Base-by-base conservation (phyloP, 2,797 vertebrate species). In the Coregonus suidteri region DNA sequence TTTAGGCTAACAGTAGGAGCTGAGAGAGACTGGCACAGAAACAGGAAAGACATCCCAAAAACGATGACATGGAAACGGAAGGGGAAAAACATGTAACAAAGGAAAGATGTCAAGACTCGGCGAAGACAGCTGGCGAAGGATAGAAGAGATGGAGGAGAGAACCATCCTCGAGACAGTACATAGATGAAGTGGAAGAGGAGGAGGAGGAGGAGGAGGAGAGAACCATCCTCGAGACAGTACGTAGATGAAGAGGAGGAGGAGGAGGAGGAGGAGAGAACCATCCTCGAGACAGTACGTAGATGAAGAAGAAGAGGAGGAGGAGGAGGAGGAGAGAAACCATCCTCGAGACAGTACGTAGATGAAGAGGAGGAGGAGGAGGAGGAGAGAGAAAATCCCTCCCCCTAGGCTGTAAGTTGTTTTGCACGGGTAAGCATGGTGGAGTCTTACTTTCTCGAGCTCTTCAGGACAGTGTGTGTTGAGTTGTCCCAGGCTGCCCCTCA, bases 371-470 rank as follows among this genome's bases (percentile, higher is more conserved):
- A 77, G 18, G 59, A 79, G 30, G 62, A 79, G 88, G 72, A 87
- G 81, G 35, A 79, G 73, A 35, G 73, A n/a, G 25, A 47, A 78
- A 71, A 75, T 64, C 18, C 7, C 30, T 62, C n/a, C 7, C 53
- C 77, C 59, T 1, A 18, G 35, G 14, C 51, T 62, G 35, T 67
- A 67, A 13, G 35, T 79, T 59, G 79, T 56, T 81, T 71, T 75
- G 80, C 14, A 59, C 73, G 20, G 81, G 75, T 71, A 0, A 15
- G 54, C 83, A 74, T 34, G 47, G 7, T 20, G 16, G 1, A 0
- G 67, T 76, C 67, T 96, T 96, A 96, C 96, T 93, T 95, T 93
- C 71, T 88, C 91, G 85, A 79, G 75, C 70, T 93, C 92, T 78
- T 90, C 82, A 34, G 82, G 82, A 25, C 81, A 82, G 25, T 75